A percentile compares a stretch with the other conserved stretches of the same genome.
Evolutionary conservation across 2,888 invertebrate species (phyloP).

Genomic region (Selenia dentaria): DNA sequence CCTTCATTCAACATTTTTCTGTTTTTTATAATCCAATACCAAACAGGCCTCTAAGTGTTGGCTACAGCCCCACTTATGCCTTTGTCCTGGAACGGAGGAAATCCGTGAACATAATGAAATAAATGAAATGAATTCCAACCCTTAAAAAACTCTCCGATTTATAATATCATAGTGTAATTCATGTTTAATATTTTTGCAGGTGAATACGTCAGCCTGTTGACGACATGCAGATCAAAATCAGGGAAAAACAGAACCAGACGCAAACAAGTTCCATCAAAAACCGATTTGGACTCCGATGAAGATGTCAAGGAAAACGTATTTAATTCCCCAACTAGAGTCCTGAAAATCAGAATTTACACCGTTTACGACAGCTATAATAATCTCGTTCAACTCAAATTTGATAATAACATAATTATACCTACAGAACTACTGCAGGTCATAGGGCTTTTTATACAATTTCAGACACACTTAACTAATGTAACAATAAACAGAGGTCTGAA

Average conservation of each 20-base stretch:
- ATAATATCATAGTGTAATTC: no score
- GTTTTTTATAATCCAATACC: no score
- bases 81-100: no score
- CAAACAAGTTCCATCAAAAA: neutral
- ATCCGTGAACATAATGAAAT: no score
- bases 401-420: conserved; percentile 47
- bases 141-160: no score
- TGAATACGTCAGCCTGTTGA: neutral
- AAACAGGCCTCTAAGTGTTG: no score
- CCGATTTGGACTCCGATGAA: neutral
- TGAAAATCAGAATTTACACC: conserved; percentile 37
- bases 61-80: no score
- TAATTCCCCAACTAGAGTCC: neutral
- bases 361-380: conserved; percentile 43
- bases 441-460: conserved; percentile 46
- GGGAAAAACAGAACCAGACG: neutral
- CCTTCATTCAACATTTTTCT: no score
- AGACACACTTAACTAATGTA: conserved; percentile 40
- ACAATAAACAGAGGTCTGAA: conserved; percentile 47
- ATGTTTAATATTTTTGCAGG: neutral
- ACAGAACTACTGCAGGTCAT: conserved; percentile 48
- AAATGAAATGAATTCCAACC: no score
- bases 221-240: neutral
- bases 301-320: neutral
- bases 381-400: conserved; percentile 49